Evolutionary conservation across 2,888 invertebrate genomes (phyloP).

Genomic region (Frankliniella fusca): DNA sequence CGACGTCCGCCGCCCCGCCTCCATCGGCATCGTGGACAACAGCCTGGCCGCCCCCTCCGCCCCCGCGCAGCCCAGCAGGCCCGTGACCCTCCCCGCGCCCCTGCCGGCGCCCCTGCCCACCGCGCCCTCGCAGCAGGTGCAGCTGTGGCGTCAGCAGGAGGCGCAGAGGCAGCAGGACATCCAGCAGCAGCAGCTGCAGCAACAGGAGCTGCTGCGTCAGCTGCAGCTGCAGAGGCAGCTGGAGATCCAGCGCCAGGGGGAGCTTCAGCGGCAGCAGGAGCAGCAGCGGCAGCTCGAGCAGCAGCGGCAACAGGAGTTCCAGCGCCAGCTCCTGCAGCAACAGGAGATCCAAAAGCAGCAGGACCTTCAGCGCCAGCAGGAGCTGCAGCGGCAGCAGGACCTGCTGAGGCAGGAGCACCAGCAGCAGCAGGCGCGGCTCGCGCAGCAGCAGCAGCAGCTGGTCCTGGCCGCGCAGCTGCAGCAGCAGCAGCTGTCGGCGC

Average conservation of each 20-base stretch:
- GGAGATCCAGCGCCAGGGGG: neutral
- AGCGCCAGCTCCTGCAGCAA: neutral
- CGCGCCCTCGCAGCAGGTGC: neutral
- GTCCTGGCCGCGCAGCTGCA: neutral
- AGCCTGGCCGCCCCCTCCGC: neutral
- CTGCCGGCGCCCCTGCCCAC: slow-evolving; percentile 9
- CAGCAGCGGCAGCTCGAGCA: neutral
- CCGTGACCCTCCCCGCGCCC: neutral
- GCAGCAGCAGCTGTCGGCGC: neutral
- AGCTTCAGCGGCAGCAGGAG: neutral
- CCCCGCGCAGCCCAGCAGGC: neutral
- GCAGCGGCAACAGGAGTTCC: neutral
- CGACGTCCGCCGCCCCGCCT: neutral
- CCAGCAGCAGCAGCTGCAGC: neutral
- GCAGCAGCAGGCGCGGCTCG: neutral
- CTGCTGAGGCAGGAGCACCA: neutral
- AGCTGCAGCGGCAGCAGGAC: neutral
- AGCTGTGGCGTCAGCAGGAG: neutral
- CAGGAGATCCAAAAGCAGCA: neutral
- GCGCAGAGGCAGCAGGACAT: neutral
- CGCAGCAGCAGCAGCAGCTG: neutral
- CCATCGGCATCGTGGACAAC: neutral
- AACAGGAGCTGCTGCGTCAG: neutral
- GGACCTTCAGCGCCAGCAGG: neutral
- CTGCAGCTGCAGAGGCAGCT: neutral